Evolutionary conservation across 2,888 invertebrate genomes (phyloP), one percentile per base, ranked within the genome.

Genomic region (Brachyptera putata): DNA sequence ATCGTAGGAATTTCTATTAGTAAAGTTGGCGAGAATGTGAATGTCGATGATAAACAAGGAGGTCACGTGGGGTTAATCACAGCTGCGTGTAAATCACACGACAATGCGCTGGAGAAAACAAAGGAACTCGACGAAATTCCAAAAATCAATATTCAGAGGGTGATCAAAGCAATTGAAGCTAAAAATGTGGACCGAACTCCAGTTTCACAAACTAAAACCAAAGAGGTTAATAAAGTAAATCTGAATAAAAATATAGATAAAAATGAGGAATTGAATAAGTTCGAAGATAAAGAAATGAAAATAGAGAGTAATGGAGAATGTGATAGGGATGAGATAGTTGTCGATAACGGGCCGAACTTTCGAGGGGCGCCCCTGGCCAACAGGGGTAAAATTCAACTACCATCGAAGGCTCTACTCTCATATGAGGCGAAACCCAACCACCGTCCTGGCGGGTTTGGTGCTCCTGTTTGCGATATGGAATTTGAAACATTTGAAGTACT

Each of bases 401-500:
- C 18, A 3, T 13, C 48, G 13, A 50, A 30, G 16, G 50, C 14
- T 9, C 36, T 34, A 30, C 30, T 30, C 30, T 30, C 30, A 7
- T 5, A 7, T 30, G 30, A 30, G 30, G 30, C 5, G 30, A 30
- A 5, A 18, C 21, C 53, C 21, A 36, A 36, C 18, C 9, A 5
- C 9, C 21, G 49, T 37, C 11, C 24, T n/a, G 34, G 25, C 22
- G 49, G 36, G n/a, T 30, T 22, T 24, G 25, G 50, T 11, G 43
- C n/a, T 26, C 46, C 39, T 3, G 34, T 21, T 16, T 36, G 57
- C 41, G 90, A 91, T 68, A 91, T 91, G 84, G 90, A 91, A 67
- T 91, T 91, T 68, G 91, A 91, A 75, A 87, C 87, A 68, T 88
- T 87, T 67, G 86, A 87, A 76, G 83, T 88, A 57, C 79, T 59